A percentile compares a stretch with the other conserved stretches of the same genome.
These are phyloP conservation scores for Notarius lentiginosus DNA, from an alignment of 2,113 vertebrate genomes.

Conservation along the genomic window DNA sequence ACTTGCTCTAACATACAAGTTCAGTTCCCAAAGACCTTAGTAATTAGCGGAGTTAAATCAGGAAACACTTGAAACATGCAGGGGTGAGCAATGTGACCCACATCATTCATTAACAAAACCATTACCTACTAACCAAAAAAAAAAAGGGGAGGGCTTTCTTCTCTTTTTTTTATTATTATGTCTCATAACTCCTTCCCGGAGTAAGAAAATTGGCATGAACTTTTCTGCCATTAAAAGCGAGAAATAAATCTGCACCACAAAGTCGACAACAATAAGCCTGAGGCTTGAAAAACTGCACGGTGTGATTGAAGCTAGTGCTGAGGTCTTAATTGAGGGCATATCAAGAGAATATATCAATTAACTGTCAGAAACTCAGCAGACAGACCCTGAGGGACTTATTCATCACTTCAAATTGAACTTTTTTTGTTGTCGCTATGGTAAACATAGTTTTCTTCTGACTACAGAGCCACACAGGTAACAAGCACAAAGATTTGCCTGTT, in stretches of 20 bases:
- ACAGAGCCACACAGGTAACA: not conserved
- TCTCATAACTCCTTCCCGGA: not conserved
- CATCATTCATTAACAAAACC: constrained; percentile 15
- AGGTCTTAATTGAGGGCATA: constrained; percentile 26
- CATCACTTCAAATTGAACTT: not conserved
- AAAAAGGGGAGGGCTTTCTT: not conserved
- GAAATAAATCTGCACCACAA: constrained; percentile 11
- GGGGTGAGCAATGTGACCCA: not conserved
- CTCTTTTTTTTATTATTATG: not conserved
- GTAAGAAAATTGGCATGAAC: constrained; percentile 4
- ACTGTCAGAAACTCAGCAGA: constrained; percentile 3
- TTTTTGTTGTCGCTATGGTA: not conserved
- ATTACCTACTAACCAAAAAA: constrained; percentile 9
- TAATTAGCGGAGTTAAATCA: constrained; percentile 14
- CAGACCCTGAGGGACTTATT: not conserved
- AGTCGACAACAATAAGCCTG: not conserved
- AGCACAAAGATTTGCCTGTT: constrained; percentile 12
- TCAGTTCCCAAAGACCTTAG: not conserved
- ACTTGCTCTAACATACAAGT: not conserved
- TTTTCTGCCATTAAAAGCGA: not conserved
- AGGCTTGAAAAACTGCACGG: not conserved
- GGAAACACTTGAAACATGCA: not conserved
- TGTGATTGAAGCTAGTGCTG: not conserved
- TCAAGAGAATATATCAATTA: constrained; percentile 28
- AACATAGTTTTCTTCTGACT: not conserved